These are phyloP conservation scores for Amaurobius ferox DNA, from an alignment of 2,888 invertebrate species.

Conservation along the genomic window DNA sequence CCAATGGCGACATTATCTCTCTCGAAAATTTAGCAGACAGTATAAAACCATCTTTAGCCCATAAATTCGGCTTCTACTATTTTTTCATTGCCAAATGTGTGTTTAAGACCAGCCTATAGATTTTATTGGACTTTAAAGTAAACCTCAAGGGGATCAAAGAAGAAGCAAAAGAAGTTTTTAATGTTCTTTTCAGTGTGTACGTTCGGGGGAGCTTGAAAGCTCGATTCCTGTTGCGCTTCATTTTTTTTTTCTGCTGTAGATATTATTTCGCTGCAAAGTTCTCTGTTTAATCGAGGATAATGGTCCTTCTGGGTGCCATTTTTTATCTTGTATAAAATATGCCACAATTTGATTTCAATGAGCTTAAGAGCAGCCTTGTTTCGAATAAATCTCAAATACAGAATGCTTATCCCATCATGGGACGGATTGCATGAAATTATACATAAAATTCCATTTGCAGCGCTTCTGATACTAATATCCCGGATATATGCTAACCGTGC, in stretches of 20 bases:
- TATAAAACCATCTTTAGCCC: conserved; percentile 45
- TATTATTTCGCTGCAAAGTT: conserved; percentile 30
- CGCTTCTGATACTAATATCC: too few species aligned
- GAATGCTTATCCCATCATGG: too few species aligned
- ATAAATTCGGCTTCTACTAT: conserved; percentile 35
- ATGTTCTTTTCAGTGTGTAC: conserved; percentile 37
- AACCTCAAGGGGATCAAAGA: conserved; percentile 30
- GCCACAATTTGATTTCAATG: neutral
- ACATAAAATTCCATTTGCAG: too few species aligned
- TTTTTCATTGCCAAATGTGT: conserved; percentile 38
- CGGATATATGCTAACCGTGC: too few species aligned
- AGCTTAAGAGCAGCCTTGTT: too few species aligned
- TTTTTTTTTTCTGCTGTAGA: neutral
- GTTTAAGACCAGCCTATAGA: conserved; percentile 52
- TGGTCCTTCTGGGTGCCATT: conserved; percentile 42
- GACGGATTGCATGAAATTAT: too few species aligned
- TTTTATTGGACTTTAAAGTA: conserved; percentile 59
- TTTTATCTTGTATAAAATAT: neutral
- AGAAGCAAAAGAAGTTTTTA: conserved; percentile 32
- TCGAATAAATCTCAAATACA: too few species aligned
- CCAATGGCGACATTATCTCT: conserved; percentile 46
- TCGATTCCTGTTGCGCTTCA: conserved; percentile 13
- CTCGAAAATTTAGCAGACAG: conserved; percentile 51
- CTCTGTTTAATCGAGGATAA: conserved; percentile 34
- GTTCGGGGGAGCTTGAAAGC: conserved; percentile 24